Percentiles rank a stretch among this genome's conserved stretches.
phyloP scores from a whole-genome alignment of 2,888 invertebrate species.

The Drosophila lutescens region DNA sequence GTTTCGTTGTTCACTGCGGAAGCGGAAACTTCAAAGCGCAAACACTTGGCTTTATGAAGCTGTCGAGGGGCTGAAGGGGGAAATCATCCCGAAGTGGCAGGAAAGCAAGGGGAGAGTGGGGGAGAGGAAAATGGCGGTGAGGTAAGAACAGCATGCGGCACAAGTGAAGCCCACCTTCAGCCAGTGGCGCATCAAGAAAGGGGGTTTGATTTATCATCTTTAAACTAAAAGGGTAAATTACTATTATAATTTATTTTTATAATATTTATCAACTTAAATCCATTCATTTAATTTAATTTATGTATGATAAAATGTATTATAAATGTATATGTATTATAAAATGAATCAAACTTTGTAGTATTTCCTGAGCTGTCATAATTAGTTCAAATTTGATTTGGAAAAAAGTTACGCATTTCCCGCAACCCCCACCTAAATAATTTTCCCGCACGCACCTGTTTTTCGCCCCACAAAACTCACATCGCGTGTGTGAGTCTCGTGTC shows the following conservation, averaged over 20 bases:
- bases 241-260: too few species aligned
- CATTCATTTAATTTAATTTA: too few species aligned
- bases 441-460: constrained; percentile 23
- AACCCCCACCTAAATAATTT: not conserved
- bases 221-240: not conserved
- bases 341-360: too few species aligned
- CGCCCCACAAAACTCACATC: constrained; percentile 13
- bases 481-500: constrained; percentile 33
- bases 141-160: constrained; percentile 11
- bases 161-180: constrained; percentile 20
- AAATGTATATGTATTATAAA: too few species aligned
- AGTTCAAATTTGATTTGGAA: not conserved
- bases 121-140: constrained; percentile 7
- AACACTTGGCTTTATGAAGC: constrained; percentile 71
- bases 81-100: constrained; percentile 21
- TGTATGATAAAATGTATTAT: too few species aligned
- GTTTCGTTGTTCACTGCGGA: constrained; percentile 66
- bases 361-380: constrained; percentile 3
- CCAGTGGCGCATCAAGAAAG: constrained; percentile 10
- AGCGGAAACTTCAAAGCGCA: constrained; percentile 77
- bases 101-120: constrained; percentile 2
- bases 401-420: not conserved
- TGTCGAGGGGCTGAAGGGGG: constrained; percentile 40
- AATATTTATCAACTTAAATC: too few species aligned
- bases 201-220: not conserved